phyloP scores from a whole-genome alignment of 2,113 vertebrate species.

The Galemys pyrenaicus region DNA sequence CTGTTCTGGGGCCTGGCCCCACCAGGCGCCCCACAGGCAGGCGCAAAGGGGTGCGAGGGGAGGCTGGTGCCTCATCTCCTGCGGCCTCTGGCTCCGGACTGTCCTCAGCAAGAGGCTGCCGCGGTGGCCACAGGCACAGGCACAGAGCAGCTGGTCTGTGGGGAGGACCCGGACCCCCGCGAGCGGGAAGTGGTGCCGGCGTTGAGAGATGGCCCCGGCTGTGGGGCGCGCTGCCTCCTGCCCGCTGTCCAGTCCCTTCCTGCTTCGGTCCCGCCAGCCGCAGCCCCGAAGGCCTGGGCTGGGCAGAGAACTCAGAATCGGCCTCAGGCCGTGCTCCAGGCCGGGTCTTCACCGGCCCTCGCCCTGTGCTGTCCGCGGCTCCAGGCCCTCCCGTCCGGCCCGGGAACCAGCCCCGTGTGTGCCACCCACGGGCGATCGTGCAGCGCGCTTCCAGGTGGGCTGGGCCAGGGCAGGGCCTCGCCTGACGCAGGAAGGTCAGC shows the following conservation, averaged over 20 bases:
- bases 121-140: background rate
- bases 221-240: rapidly evolving
- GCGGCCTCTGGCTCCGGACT: background rate
- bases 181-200: background rate
- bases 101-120: background rate
- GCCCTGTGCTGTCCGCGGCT: background rate
- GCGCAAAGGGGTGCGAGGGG: background rate
- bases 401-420: background rate
- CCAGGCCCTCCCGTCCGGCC: background rate
- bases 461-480: background rate
- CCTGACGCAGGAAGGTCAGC: background rate
- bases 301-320: background rate
- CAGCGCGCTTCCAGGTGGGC: constrained; percentile 15
- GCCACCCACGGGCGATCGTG: background rate
- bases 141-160: background rate
- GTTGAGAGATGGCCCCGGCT: background rate
- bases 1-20: background rate
- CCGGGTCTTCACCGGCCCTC: background rate
- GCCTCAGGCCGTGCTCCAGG: background rate
- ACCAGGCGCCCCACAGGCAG: background rate
- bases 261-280: background rate
- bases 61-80: background rate
- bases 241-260: background rate
- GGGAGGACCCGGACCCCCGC: background rate
- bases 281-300: rapidly evolving